Base-by-base conservation (phyloP, 2,888 invertebrate genomes). In the Coelopa pilipes region DNA sequence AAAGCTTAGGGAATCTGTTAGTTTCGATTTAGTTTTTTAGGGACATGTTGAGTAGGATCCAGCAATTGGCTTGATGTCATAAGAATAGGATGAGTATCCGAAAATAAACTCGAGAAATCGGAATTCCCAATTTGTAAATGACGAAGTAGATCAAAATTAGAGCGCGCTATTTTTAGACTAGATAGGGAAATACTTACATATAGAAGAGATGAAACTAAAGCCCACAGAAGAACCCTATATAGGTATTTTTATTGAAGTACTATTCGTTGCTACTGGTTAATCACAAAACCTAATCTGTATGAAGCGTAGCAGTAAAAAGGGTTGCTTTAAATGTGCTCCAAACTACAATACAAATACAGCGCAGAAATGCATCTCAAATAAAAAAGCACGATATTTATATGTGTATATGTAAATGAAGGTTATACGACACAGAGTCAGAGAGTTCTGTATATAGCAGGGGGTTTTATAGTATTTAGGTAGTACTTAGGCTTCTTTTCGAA, bases 321-420 rank as follows among this genome's bases (percentile, higher is more conserved):
- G 24, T 49, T 62, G 70, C 70, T 70, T 70, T 70, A 62, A 63
- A 50, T 70, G 70, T 70, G 34, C 70, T 49, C 70, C 62, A 53
- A 49, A 69, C 21, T 66, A 49, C 49, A 66, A 9, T 13, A 57
- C 19, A 70, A 45, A 59, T 45, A 19, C 55, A 63, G 55, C 21
- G 21, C 13, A 49, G 45, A 57, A 15, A 62, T 62, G 15, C 24
- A 62, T 7, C 17, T 17, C 24, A 15, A 19, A 57, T n/a, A 57
- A 7, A 13, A 19, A 15, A 19, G 19, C 15, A 62, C 15, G 5
- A 7, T 15, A 53, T 53, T 2, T 53, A 53, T 15, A 53, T 62
- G 34, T 10, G 21, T 10, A 57, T 13, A 62, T 62, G 34, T 62
- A 62, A 13, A 62, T 24, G 13, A 62, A 13, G 24, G 9, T 19